phyloP scores from a whole-genome alignment of 35 echinoderm and acorn worm species.

The Lytechinus pictus region DNA sequence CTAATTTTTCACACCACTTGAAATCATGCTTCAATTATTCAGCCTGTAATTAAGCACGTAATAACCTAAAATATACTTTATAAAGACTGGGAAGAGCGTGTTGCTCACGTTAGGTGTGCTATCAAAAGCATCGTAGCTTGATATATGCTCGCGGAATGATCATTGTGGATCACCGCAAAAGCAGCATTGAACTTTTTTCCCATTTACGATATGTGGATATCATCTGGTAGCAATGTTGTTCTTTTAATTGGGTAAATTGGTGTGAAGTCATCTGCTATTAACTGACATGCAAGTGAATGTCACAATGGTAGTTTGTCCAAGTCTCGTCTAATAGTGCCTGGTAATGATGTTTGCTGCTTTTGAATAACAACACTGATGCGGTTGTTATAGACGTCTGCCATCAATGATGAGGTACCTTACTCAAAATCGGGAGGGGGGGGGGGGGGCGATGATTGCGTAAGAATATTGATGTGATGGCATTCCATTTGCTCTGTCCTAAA shows the following conservation, averaged over 20 bases:
- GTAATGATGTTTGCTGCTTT: background rate
- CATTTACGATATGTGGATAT: background rate
- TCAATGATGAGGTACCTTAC: background rate
- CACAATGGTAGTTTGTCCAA: background rate
- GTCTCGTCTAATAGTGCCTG: background rate
- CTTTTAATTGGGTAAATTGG: background rate
- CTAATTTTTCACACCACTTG: background rate
- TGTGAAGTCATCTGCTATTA: background rate
- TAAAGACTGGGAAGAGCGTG: background rate
- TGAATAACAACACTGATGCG: constrained; percentile 11
- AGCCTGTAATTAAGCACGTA: background rate
- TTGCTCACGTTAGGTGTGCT: background rate
- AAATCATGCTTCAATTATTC: background rate
- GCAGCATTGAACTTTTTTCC: background rate
- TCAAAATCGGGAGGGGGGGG: no score
- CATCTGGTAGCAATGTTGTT: background rate
- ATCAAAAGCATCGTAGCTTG: background rate
- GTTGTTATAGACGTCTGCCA: background rate
- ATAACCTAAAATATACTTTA: background rate
- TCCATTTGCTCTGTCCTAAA: no score
- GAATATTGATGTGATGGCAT: no score
- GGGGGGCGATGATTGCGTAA: no score
- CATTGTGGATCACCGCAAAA: background rate
- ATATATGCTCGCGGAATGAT: background rate
- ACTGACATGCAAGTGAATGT: background rate